Base-by-base conservation (phyloP, 2,888 invertebrate genomes). In the Bellardia bayeri region DNA sequence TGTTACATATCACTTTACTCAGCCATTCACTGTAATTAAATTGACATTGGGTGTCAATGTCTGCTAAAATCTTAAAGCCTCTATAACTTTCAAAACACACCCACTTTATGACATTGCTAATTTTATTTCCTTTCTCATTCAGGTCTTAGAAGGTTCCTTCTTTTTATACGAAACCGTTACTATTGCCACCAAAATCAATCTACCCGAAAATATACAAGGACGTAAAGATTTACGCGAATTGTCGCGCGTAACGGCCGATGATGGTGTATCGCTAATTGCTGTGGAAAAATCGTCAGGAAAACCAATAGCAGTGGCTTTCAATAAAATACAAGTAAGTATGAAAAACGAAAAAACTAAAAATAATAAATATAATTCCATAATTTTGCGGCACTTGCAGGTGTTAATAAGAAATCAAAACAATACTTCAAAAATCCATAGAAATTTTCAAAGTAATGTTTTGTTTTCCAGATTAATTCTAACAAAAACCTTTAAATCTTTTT, bases 231-330 rank as follows among this genome's bases (percentile, higher is more conserved):
- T 96, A 58, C 93, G 95, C 33, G 95, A 95, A 89, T 91, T 96
- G 3, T 95, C 95, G 83, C 92, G 95, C 61, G 94, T 95, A 82
- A 95, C 95, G 13, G 95, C 95, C 0, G 91, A 94, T 68, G 96
- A 96, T 90, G 96, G 96, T 0, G 95, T 95, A 0, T 96, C 96
- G 0, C 89, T 96, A 58, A 94, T 96, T 0, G 96, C 96, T 0
- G 93, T 95, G 1, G 95, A 95, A 80, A 93, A 94, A 6, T 91
- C 91, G 1, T 95, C 93, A 0, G 94, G 94, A 0, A 94, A 94
- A 90, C 95, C 96, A 0, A 95, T 94, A 5, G 95, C 95, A 0
- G 96, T 94, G 2, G 92, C 95, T 4, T 96, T 97, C 90, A 97
- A 96, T 92, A 96, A 96, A 94, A 93, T 97, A 86, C 96, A 96